Conservation (phyloP, 2,888 invertebrate genomes). For the Achlya flavicornis region DNA sequence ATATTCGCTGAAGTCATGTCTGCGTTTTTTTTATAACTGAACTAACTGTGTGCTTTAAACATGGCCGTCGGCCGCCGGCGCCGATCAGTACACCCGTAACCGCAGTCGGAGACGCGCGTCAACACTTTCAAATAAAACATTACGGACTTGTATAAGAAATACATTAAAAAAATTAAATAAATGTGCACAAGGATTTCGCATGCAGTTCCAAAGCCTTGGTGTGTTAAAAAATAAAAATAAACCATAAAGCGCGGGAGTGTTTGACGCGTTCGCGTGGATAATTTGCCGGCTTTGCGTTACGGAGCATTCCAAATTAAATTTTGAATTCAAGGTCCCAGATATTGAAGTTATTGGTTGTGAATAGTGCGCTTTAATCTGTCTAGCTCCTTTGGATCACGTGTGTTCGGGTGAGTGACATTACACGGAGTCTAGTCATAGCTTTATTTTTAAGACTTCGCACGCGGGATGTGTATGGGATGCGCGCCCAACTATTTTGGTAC, state of each 20-base stretch:
- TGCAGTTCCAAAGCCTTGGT: slow-evolving; percentile 30
- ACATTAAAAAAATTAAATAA: slow-evolving; percentile 36
- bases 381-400: slow-evolving; percentile 42
- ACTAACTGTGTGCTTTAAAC: slow-evolving; percentile 72
- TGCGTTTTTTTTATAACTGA: slow-evolving; percentile 59
- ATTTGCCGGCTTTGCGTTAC: slow-evolving; percentile 59
- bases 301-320: slow-evolving; percentile 53
- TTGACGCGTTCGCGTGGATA: slow-evolving; percentile 50
- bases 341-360: slow-evolving; percentile 62
- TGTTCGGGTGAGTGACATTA: slow-evolving; percentile 75
- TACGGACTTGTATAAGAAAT: slow-evolving; percentile 39
- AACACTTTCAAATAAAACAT: slow-evolving; percentile 41
- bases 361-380: slow-evolving; percentile 48
- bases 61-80: slow-evolving; percentile 63
- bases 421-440: slow-evolving; percentile 58
- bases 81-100: slow-evolving; percentile 70
- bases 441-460: slow-evolving; percentile 72
- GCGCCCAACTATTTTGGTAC: slow-evolving; percentile 74
- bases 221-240: slow-evolving; percentile 36
- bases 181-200: slow-evolving; percentile 38
- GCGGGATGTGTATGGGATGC: slow-evolving; percentile 56
- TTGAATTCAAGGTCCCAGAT: slow-evolving; percentile 65
- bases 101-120: slow-evolving; percentile 68
- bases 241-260: slow-evolving; percentile 54
- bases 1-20: slow-evolving; percentile 57